Base-by-base conservation (phyloP, 2,888 invertebrate species). In the Apomyelois bistriatella region DNA sequence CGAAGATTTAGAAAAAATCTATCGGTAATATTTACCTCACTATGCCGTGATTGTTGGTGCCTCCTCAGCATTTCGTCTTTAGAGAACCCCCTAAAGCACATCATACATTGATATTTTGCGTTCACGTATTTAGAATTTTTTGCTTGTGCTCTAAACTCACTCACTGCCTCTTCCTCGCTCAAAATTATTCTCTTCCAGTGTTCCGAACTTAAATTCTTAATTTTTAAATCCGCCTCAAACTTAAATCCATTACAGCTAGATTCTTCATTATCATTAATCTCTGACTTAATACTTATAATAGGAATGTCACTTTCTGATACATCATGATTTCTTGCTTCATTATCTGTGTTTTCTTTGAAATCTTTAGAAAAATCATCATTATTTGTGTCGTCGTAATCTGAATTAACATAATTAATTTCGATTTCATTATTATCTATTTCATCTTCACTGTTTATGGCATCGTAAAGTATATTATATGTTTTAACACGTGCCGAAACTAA, bases 1-100 rank as follows among this genome's bases (percentile, higher is more conserved):
- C n/a, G 10, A 32, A 32, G 32, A 22, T 32, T 1, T 32, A 5
- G 28, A 28, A 28, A 28, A 5, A 28, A 5, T 28, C 28, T 28
- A 28, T 5, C 3, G 10, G 7, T 32, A 42, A 42, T 10, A 43
- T 54, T 59, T 71, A 88, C 88, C 77, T 81, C 74, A 65, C 65
- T 69, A 63, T 89, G 88, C 36, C 79, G 68, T 15, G 80, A 58
- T 30, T 73, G 68, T 1, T 58, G 61, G 61, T 89, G 89, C 37
- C 88, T 67, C 8, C 72, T 68, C 9, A 85, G 55, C 70, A 85
- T 88, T 32, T 83, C 77, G 35, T 78, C 75, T 54, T 83, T 85
- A 0, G 85, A 84, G 53, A 88, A 89, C 0, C 84, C 78, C 60
- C 79, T 86, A 38, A 79, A 80, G 57, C 89, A 89, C 46, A 82